phyloP scores from a whole-genome alignment of 1,140 invertebrate species.

The Cryptotermes secundus region DNA sequence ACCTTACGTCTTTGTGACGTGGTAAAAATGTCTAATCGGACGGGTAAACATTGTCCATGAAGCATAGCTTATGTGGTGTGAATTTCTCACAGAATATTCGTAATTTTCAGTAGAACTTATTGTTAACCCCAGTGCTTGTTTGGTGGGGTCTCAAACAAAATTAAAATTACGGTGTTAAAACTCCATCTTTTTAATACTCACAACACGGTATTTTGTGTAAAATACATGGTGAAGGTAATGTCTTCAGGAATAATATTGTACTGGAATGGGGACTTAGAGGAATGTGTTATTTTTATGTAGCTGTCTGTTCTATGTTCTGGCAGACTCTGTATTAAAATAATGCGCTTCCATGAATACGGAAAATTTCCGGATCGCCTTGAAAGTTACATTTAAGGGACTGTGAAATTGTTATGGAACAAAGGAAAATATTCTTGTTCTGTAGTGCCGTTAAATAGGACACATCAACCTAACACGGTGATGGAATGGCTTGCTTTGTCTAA shows the following conservation, averaged over 20 bases:
- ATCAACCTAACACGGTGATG: background rate
- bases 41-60: too few relatives aligned
- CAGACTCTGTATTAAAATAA: background rate
- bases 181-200: too few relatives aligned
- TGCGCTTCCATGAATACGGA: background rate
- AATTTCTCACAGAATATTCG: too few relatives aligned
- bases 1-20: too few relatives aligned
- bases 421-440: background rate
- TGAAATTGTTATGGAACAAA: background rate
- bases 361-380: background rate
- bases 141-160: too few relatives aligned
- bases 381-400: background rate
- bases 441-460: background rate
- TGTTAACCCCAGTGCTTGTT: too few relatives aligned
- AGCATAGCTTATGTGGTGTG: too few relatives aligned
- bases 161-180: too few relatives aligned
- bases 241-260: background rate
- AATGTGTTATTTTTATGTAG: constrained; percentile 9
- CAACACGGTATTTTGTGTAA: too few relatives aligned
- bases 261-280: background rate
- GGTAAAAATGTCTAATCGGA: too few relatives aligned
- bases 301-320: background rate
- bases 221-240: background rate
- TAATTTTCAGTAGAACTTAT: too few relatives aligned
- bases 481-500: background rate